Conservation (phyloP, 2,797 vertebrate species). For the Ambastaia sidthimunki region DNA sequence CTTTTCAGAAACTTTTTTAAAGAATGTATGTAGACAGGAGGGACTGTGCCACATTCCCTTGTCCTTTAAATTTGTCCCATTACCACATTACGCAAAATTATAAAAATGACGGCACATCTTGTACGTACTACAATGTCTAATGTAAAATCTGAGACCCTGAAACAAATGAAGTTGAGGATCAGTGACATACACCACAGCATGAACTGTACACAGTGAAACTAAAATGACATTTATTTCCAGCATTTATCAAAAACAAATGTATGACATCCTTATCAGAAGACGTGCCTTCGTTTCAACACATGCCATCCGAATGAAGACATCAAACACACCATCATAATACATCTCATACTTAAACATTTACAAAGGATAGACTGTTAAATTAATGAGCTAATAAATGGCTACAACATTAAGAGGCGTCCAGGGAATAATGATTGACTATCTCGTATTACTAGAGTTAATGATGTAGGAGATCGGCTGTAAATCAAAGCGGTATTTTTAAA, state of each 20-base stretch:
- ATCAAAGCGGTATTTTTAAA: constrained; percentile 12
- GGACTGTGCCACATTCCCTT: no score
- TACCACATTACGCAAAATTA: no score
- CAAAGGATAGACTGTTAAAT: constrained; percentile 3
- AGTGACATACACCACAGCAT: no score
- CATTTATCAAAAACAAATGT: background rate
- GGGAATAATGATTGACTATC: constrained; percentile 13
- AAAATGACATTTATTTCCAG: constrained; percentile 17
- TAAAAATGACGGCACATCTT: no score
- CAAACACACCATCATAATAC: background rate
- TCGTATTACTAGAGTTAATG: constrained; percentile 18
- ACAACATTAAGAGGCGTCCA: background rate
- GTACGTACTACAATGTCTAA: no score
- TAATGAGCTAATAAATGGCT: constrained; percentile 8
- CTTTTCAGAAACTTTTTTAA: no score
- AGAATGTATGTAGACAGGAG: no score
- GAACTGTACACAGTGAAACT: background rate
- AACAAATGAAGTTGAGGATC: no score
- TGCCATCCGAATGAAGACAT: background rate
- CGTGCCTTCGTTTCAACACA: background rate
- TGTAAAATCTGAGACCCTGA: no score
- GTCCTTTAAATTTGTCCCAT: no score
- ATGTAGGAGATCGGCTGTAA: background rate
- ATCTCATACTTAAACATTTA: constrained; percentile 14
- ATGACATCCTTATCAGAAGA: background rate